Percentiles rank a stretch among this genome's conserved stretches.
These are phyloP conservation scores for Megalops cyprinoides DNA, from an alignment of 2,797 vertebrate species.

Conservation along the genomic window DNA sequence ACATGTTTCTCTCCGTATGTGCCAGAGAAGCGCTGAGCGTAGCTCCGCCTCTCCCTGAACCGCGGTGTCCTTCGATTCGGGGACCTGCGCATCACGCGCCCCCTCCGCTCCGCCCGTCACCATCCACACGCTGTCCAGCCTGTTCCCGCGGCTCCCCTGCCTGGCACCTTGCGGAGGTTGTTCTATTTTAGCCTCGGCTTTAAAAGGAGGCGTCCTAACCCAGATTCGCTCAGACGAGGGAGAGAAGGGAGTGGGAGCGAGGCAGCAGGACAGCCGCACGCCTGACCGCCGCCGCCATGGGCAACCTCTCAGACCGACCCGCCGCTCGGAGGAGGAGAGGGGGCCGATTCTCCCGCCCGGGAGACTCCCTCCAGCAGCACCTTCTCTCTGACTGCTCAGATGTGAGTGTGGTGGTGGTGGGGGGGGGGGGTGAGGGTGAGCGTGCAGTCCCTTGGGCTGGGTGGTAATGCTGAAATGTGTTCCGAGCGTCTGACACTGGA, in stretches of 20 bases:
- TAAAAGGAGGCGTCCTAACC: slow-evolving; percentile 36
- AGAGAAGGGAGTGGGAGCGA: slow-evolving; percentile 28
- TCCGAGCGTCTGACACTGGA: too few relatives aligned
- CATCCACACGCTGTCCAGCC: not conserved
- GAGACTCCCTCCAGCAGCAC: slow-evolving; percentile 20
- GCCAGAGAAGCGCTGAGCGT: too few relatives aligned
- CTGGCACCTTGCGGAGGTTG: slow-evolving; percentile 26
- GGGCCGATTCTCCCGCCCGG: slow-evolving; percentile 4
- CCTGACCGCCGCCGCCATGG: slow-evolving; percentile 19
- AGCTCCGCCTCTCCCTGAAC: not conserved
- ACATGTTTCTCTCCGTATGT: too few relatives aligned
- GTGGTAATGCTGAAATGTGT: not conserved
- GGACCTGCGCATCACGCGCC: slow-evolving; percentile 4
- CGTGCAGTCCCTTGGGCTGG: too few relatives aligned
- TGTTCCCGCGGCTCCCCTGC: slow-evolving; percentile 17
- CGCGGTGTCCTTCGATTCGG: not conserved
- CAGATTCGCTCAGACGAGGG: slow-evolving; percentile 19
- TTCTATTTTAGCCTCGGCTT: slow-evolving; percentile 32
- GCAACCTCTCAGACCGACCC: slow-evolving; percentile 30
- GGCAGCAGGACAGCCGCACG: slow-evolving; percentile 11
- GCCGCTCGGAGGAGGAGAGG: slow-evolving; percentile 11
- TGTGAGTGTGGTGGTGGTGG: slow-evolving; percentile 7
- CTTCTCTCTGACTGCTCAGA: slow-evolving; percentile 24
- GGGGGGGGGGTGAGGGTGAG: too few relatives aligned
- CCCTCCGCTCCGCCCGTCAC: not conserved